Percentiles rank a stretch among this genome's conserved stretches.
These are phyloP conservation scores for Limenitis camilla DNA, from an alignment of 2,888 invertebrate genomes.

Conservation along the genomic window DNA sequence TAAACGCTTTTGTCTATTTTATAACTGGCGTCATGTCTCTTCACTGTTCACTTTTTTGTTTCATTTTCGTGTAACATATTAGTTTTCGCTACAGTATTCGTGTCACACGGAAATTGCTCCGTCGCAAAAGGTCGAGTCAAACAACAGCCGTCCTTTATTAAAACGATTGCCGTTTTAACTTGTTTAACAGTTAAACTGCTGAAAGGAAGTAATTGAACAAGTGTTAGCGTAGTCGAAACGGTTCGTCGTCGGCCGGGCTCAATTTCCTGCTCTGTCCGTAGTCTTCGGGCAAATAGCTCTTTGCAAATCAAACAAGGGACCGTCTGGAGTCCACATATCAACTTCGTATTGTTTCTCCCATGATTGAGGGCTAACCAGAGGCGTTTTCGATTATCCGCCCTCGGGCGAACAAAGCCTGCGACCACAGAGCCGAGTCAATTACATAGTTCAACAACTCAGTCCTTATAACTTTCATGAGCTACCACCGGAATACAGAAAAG, in stretches of 20 bases:
- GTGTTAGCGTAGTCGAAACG: slow-evolving; percentile 53
- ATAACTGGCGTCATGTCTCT: slow-evolving; percentile 57
- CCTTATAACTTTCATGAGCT: slow-evolving; percentile 73
- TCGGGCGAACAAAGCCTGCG: slow-evolving; percentile 68
- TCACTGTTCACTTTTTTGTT: slow-evolving; percentile 40
- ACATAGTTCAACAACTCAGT: slow-evolving; percentile 75
- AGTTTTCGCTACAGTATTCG: slow-evolving; percentile 56
- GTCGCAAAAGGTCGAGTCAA: slow-evolving; percentile 46
- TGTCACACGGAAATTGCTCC: slow-evolving; percentile 55
- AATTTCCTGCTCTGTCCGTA: slow-evolving; percentile 65
- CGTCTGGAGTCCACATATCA: slow-evolving; percentile 70
- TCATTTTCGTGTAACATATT: slow-evolving; percentile 60
- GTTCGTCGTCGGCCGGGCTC: slow-evolving; percentile 43
- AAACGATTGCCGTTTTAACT: slow-evolving; percentile 41
- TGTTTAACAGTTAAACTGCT: slow-evolving; percentile 49
- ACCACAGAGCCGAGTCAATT: slow-evolving; percentile 74
- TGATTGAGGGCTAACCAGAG: slow-evolving; percentile 68
- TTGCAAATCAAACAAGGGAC: slow-evolving; percentile 72
- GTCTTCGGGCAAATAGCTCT: slow-evolving; percentile 70
- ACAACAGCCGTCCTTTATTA: slow-evolving; percentile 41
- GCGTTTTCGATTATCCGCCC: slow-evolving; percentile 73
- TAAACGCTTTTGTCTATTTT: slow-evolving; percentile 72
- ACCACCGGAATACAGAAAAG: slow-evolving; percentile 73
- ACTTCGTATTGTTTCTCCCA: slow-evolving; percentile 70
- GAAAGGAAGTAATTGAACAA: slow-evolving; percentile 64